phyloP scores from a whole-genome alignment of 2,888 invertebrate species.

The Athalia rosae region DNA sequence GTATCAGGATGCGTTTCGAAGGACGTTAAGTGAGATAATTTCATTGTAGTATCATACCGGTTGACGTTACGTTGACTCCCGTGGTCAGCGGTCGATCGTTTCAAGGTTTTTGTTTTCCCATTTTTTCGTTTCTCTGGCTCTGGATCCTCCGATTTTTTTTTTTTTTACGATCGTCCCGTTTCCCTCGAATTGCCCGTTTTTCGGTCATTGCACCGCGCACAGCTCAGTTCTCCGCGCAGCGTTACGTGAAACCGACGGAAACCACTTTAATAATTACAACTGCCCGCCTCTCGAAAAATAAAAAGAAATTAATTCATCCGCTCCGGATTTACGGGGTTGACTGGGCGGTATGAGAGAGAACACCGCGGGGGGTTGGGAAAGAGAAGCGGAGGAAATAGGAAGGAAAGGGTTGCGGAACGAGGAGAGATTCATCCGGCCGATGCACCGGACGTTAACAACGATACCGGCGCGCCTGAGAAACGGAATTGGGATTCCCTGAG shows the following conservation, averaged over 20 bases:
- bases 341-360: neutral
- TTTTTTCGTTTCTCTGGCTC: neutral
- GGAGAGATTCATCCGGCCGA: constrained; percentile 39
- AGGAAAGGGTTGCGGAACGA: neutral
- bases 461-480: constrained; percentile 8
- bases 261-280: constrained; percentile 43
- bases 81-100: neutral
- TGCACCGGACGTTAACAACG: constrained; percentile 32
- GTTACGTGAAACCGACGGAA: constrained; percentile 38
- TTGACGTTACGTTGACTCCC: constrained; percentile 2
- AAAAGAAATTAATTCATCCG: constrained; percentile 40
- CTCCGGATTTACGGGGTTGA: constrained; percentile 34
- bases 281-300: constrained; percentile 28
- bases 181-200: constrained; percentile 29
- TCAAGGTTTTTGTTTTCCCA: constrained; percentile 28
- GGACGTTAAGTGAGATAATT: constrained; percentile 11
- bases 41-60: constrained; percentile 36
- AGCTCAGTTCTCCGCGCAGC: neutral
- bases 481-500: constrained; percentile 31
- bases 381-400: neutral
- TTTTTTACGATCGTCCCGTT: no score
- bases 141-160: neutral
- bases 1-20: constrained; percentile 17
- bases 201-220: constrained; percentile 15
- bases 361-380: neutral